phyloP scores from a whole-genome alignment of 2,797 vertebrate genomes.

The Takifugu ocellatus region DNA sequence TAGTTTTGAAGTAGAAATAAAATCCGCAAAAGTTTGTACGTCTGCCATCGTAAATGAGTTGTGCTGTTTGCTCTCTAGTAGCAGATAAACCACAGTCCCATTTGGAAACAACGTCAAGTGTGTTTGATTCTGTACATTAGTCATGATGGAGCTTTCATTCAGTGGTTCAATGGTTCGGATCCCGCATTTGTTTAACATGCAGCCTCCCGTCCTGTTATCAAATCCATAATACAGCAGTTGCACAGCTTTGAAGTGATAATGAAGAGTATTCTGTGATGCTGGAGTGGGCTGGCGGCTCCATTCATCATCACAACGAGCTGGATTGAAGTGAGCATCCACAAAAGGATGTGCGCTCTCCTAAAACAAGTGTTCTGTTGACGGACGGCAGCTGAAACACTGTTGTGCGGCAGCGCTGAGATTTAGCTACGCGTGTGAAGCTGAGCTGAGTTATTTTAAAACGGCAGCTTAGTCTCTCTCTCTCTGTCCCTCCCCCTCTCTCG shows the following conservation, averaged over 20 bases:
- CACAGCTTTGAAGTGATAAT: slow-evolving; percentile 79
- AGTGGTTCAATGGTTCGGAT: slow-evolving; percentile 8
- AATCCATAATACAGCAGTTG: slow-evolving; percentile 69
- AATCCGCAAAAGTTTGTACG: background rate
- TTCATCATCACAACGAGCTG: slow-evolving; percentile 46
- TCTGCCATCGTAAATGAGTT: background rate
- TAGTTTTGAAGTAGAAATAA: background rate
- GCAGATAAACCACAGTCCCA: background rate
- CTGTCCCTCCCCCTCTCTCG: slow-evolving; percentile 16
- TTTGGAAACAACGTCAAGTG: too few relatives aligned
- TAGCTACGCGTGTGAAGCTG: slow-evolving; percentile 9
- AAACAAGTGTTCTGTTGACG: background rate
- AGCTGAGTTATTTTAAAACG: slow-evolving; percentile 56
- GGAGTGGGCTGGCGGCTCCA: slow-evolving; percentile 49
- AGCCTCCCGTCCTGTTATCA: slow-evolving; percentile 10
- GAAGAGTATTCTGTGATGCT: slow-evolving; percentile 59
- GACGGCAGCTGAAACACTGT: slow-evolving; percentile 1
- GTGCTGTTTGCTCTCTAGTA: background rate
- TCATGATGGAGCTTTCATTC: too few relatives aligned
- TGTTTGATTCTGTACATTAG: too few relatives aligned
- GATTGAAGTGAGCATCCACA: slow-evolving; percentile 43
- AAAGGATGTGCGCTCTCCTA: slow-evolving; percentile 17
- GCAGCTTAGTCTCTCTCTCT: slow-evolving; percentile 42
- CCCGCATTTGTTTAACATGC: background rate
- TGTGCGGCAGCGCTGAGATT: slow-evolving; percentile 22